phyloP scores from a whole-genome alignment of 2,113 vertebrate species.

The Tychaedon coryphoeus region DNA sequence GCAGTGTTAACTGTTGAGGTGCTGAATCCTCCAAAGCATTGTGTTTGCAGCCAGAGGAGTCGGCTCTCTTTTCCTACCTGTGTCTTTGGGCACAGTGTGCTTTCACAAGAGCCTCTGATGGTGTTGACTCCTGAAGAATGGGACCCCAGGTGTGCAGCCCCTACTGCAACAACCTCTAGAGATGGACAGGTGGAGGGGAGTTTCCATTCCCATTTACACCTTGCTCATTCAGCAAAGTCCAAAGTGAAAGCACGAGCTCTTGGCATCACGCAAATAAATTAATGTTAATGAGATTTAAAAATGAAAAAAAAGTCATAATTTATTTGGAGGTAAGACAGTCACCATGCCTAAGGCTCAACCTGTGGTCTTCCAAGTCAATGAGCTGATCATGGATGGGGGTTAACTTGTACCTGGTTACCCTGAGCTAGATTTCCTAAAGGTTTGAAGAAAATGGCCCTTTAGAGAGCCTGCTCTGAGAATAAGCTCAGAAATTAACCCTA shows the following conservation, averaged over 20 bases:
- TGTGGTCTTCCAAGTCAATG: neutral
- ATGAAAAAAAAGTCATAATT: neutral
- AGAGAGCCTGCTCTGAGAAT: neutral
- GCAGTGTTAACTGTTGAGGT: neutral
- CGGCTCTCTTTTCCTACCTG: neutral
- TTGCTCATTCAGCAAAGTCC: neutral
- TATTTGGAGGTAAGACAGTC: neutral
- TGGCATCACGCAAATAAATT: neutral
- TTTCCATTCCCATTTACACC: neutral
- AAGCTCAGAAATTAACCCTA: neutral
- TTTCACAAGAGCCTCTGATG: fast-evolving
- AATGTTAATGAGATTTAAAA: neutral
- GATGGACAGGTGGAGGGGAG: fast-evolving
- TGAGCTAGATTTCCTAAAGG: neutral
- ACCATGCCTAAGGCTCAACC: neutral
- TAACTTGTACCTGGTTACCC: neutral
- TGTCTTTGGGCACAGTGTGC: neutral
- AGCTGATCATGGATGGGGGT: neutral
- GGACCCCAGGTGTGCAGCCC: fast-evolving
- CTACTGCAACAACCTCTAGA: neutral
- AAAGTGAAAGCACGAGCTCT: neutral
- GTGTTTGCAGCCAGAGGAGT: neutral
- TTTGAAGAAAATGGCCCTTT: neutral
- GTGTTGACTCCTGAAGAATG: neutral
- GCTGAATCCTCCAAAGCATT: neutral